These are phyloP conservation scores for Euschistus heros DNA, from an alignment of 1,140 invertebrate species.

Conservation along the genomic window DNA sequence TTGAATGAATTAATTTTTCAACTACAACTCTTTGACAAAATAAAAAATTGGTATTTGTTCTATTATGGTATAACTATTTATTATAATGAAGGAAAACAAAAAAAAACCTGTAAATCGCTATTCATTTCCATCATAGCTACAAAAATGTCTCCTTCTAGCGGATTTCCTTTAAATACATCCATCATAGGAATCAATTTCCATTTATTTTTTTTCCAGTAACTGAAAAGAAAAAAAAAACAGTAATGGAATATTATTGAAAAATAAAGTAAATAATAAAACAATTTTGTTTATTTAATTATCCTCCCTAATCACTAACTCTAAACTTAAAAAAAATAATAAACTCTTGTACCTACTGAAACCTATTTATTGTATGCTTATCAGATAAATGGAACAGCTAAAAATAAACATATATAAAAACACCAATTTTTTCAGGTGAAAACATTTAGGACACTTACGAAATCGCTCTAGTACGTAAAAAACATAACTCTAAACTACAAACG, in stretches of 20 bases:
- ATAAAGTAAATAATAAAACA: not conserved
- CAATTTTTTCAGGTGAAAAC: no score
- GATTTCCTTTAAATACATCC: slow-evolving; percentile 46
- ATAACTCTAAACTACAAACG: no score
- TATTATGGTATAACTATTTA: not conserved
- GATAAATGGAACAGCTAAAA: not conserved
- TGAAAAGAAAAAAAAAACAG: slow-evolving; percentile 16
- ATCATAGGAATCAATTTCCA: slow-evolving; percentile 26
- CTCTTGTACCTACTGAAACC: not conserved
- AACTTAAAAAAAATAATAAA: not conserved
- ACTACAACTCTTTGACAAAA: not conserved
- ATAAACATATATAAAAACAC: no score
- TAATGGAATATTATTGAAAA: not conserved
- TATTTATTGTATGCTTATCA: not conserved
- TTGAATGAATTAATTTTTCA: not conserved
- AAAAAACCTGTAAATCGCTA: slow-evolving; percentile 44
- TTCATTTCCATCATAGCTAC: slow-evolving; percentile 56
- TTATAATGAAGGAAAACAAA: not conserved
- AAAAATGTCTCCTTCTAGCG: slow-evolving; percentile 56
- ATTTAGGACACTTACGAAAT: no score
- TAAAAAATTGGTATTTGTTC: not conserved
- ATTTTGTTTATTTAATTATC: not conserved
- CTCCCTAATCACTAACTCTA: not conserved
- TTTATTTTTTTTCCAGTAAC: slow-evolving; percentile 33
- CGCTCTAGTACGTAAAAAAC: no score